Conservation (phyloP, 2,797 vertebrate species). For the Diplodus puntazzo region DNA sequence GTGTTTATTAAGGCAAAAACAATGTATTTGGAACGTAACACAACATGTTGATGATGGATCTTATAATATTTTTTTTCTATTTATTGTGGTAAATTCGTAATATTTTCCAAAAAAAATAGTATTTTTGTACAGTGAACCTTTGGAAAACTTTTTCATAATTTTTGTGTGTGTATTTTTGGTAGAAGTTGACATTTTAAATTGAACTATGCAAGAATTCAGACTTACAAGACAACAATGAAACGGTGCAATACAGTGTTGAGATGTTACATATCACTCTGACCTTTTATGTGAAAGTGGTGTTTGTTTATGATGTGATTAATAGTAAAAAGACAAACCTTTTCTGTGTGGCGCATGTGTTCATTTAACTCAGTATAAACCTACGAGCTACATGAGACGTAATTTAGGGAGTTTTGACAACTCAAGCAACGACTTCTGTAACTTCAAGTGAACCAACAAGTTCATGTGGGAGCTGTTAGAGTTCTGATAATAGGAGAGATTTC, state of each 20-base stretch:
- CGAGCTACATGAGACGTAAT: not conserved
- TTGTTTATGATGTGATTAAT: constrained; percentile 39
- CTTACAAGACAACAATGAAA: constrained; percentile 17
- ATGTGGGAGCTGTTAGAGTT: too few species aligned
- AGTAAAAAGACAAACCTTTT: constrained; percentile 45
- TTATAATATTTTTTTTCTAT: constrained; percentile 24
- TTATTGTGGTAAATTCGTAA: constrained; percentile 19
- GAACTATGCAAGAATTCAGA: constrained; percentile 61
- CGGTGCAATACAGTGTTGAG: constrained; percentile 6
- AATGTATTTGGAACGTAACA: constrained; percentile 14
- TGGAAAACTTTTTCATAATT: constrained; percentile 40
- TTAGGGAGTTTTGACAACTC: not conserved
- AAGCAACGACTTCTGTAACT: too few species aligned
- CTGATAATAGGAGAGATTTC: too few species aligned
- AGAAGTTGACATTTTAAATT: constrained; percentile 11
- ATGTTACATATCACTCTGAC: not conserved
- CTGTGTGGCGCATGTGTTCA: not conserved
- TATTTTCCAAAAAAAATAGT: constrained; percentile 18
- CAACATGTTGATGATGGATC: not conserved
- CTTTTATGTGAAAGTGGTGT: constrained; percentile 45
- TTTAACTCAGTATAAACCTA: not conserved
- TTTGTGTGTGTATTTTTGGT: constrained; percentile 26
- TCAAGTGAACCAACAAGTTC: too few species aligned
- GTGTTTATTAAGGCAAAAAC: constrained; percentile 23
- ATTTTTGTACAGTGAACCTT: constrained; percentile 65